Percentiles rank a stretch among this genome's conserved stretches.
Evolutionary conservation across 1,140 invertebrate genomes (phyloP).

Genomic region (Eciton burchellii): DNA sequence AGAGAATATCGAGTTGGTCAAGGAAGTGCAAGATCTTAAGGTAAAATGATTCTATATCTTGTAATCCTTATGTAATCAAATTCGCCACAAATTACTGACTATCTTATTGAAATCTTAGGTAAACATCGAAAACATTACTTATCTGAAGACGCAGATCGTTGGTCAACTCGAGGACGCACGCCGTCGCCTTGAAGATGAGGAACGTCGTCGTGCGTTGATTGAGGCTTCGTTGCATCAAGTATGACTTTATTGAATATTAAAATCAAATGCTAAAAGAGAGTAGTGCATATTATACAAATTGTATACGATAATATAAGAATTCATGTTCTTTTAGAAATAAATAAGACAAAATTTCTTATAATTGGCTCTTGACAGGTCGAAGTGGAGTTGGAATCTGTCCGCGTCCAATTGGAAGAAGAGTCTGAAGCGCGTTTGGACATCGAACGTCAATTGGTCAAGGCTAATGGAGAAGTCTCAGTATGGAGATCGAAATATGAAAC

Average conservation of each 20-base stretch:
- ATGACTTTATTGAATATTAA: conserved; percentile 29
- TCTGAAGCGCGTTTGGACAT: conserved; percentile 97
- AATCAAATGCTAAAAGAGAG: not conserved
- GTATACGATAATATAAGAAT: not conserved
- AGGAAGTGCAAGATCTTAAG: conserved; percentile 98
- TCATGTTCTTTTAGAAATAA: not conserved
- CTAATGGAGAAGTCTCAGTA: conserved; percentile 94
- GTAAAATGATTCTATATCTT: conserved; percentile 76
- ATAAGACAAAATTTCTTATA: not conserved
- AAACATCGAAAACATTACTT: conserved; percentile 95
- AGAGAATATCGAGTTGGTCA: conserved; percentile 97
- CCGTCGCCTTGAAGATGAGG: conserved; percentile 97
- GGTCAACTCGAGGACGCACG: conserved; percentile 97
- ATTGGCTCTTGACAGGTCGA: conserved; percentile 89
- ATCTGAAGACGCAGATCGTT: conserved; percentile 94
- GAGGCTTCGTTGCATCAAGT: conserved; percentile 95
- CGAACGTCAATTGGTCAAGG: conserved; percentile 96
- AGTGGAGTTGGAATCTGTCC: conserved; percentile 96
- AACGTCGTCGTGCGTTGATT: conserved; percentile 94
- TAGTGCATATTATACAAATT: not conserved
- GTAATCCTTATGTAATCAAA: not conserved
- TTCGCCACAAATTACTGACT: not conserved
- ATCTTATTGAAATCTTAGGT: conserved; percentile 85
- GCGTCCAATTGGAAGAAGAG: conserved; percentile 97
- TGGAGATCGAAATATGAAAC: conserved; percentile 97